Conservation (phyloP, 1,140 invertebrate species). For the Diabrotica virgifera region DNA sequence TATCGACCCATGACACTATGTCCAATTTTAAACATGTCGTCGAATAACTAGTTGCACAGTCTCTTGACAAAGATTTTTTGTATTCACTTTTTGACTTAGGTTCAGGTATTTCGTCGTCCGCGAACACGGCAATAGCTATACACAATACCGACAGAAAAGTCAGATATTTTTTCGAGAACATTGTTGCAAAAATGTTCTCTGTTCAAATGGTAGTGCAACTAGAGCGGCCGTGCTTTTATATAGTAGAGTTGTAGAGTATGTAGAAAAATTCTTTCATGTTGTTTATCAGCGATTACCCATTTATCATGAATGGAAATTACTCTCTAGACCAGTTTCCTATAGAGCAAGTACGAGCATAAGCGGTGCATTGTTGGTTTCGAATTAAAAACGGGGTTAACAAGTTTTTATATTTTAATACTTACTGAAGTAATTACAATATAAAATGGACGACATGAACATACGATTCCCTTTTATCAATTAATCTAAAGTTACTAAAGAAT, state of each 20-base stretch:
- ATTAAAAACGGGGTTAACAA: too few relatives aligned
- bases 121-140: slow-evolving; percentile 11
- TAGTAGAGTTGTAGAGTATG: slow-evolving; percentile 22
- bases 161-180: slow-evolving; percentile 24
- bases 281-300: slow-evolving; percentile 24
- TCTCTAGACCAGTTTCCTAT: slow-evolving; percentile 20
- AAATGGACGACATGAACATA: too few relatives aligned
- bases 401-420: too few relatives aligned
- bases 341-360: slow-evolving; percentile 1
- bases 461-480: too few relatives aligned
- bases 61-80: slow-evolving; percentile 52
- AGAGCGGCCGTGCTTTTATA: slow-evolving; percentile 25
- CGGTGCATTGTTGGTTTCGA: background rate
- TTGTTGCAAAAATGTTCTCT: slow-evolving; percentile 24
- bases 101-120: slow-evolving; percentile 22
- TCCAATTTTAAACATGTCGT: slow-evolving; percentile 75
- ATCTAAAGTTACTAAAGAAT: too few relatives aligned
- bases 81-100: slow-evolving; percentile 39
- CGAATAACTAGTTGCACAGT: slow-evolving; percentile 69
- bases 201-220: slow-evolving; percentile 5
- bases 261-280: slow-evolving; percentile 28
- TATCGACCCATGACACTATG: slow-evolving; percentile 73
- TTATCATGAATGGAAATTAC: slow-evolving; percentile 28
- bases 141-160: slow-evolving; percentile 15
- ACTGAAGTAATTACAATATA: too few relatives aligned